These are phyloP conservation scores for Ernsta delagoae DNA, from an alignment of 2,888 invertebrate species.

Conservation along the genomic window DNA sequence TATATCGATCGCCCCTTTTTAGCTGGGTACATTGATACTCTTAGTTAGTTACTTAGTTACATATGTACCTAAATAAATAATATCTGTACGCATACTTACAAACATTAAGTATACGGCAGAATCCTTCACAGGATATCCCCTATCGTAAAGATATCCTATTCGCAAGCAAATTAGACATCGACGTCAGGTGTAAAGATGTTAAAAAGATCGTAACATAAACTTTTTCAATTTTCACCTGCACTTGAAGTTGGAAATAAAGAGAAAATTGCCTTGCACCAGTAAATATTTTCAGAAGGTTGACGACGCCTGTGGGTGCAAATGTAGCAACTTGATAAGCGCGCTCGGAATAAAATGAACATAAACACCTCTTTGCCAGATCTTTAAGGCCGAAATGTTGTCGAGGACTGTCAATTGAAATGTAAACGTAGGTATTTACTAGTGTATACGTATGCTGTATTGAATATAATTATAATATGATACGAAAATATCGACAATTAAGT, in stretches of 20 bases:
- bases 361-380: slow-evolving; percentile 71
- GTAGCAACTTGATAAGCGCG: slow-evolving; percentile 72
- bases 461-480: not conserved
- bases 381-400: slow-evolving; percentile 62
- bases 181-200: slow-evolving; percentile 67
- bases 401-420: slow-evolving; percentile 52
- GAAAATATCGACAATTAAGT: not conserved
- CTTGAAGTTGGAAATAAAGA: slow-evolving; percentile 75
- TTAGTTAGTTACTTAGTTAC: no score
- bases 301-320: slow-evolving; percentile 71
- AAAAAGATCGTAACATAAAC: slow-evolving; percentile 78
- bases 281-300: slow-evolving; percentile 76
- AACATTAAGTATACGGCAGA: no score
- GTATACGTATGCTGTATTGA: no score
- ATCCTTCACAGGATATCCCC: no score
- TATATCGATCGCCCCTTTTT: no score
- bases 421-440: no score
- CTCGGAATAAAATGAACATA: slow-evolving; percentile 76
- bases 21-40: no score
- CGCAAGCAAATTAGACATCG: slow-evolving; percentile 63
- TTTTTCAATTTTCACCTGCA: slow-evolving; percentile 83
- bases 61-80: not conserved
- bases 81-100: no score
- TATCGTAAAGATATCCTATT: slow-evolving; percentile 27
- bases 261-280: slow-evolving; percentile 61